A percentile compares a stretch with the other conserved stretches of the same genome.
These are phyloP conservation scores for Rhagologus leucostigma DNA, from an alignment of 2,113 vertebrate species.

Conservation along the genomic window DNA sequence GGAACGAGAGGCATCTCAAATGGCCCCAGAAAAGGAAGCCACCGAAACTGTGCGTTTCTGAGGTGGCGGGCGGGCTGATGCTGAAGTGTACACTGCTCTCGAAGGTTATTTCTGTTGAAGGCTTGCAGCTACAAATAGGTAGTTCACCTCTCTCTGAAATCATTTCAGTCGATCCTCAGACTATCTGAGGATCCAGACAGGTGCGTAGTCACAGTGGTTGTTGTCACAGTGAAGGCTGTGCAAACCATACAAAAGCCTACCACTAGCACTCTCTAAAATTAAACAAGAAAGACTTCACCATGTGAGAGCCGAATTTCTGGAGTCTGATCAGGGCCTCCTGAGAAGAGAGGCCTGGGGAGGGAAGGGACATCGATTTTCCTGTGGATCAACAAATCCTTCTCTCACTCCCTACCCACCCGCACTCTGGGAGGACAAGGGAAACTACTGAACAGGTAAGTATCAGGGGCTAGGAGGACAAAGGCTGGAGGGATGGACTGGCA, in stretches of 20 bases:
- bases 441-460: neutral
- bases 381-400: neutral
- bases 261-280: neutral
- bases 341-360: neutral
- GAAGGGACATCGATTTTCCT: neutral
- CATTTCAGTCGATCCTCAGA: no score
- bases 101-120: neutral
- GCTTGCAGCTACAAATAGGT: neutral
- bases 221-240: neutral
- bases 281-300: neutral
- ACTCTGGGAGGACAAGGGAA: neutral
- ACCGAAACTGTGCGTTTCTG: fast-evolving
- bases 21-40: neutral
- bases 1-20: neutral
- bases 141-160: neutral
- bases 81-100: fast-evolving
- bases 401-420: fast-evolving
- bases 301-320: neutral
- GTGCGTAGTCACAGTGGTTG: neutral
- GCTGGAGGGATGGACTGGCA: neutral
- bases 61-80: neutral
- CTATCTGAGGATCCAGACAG: neutral
- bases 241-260: neutral
- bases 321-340: neutral
- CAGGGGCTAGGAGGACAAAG: neutral